Evolutionary conservation across 2,113 vertebrate genomes (phyloP).

Genomic region (Eptatretus burgeri): DNA sequence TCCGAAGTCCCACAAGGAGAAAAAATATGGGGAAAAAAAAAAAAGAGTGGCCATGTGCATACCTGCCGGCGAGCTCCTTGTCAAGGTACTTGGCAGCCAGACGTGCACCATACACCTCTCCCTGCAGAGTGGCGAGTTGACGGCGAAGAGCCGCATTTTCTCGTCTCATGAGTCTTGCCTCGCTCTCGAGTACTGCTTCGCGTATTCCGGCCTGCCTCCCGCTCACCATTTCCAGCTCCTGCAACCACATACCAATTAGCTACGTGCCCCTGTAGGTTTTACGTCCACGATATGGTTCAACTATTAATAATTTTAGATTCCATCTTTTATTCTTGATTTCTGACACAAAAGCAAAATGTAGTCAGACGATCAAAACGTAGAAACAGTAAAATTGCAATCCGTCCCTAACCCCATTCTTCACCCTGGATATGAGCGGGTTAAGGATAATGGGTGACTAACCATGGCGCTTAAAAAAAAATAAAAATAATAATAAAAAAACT

Average conservation of each 20-base stretch:
- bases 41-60: constrained; percentile 8
- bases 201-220: constrained; percentile 68
- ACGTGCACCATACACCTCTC: constrained; percentile 84
- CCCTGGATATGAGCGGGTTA: no score
- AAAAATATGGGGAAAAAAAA: not conserved
- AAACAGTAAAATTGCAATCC: no score
- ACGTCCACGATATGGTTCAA: no score
- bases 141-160: constrained; percentile 84
- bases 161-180: constrained; percentile 47
- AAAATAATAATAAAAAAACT: no score
- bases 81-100: constrained; percentile 88
- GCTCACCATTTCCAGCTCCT: constrained; percentile 53
- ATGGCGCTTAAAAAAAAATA: no score
- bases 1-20: not conserved
- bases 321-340: no score
- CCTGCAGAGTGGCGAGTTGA: constrained; percentile 86
- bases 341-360: no score
- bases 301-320: no score
- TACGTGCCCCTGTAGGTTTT: no score
- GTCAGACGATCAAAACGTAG: no score
- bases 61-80: constrained; percentile 90
- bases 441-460: no score
- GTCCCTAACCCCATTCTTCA: no score
- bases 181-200: constrained; percentile 58
- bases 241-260: not conserved